Conservation (phyloP, 2,888 invertebrate genomes). For the Nomada lathburiana region DNA sequence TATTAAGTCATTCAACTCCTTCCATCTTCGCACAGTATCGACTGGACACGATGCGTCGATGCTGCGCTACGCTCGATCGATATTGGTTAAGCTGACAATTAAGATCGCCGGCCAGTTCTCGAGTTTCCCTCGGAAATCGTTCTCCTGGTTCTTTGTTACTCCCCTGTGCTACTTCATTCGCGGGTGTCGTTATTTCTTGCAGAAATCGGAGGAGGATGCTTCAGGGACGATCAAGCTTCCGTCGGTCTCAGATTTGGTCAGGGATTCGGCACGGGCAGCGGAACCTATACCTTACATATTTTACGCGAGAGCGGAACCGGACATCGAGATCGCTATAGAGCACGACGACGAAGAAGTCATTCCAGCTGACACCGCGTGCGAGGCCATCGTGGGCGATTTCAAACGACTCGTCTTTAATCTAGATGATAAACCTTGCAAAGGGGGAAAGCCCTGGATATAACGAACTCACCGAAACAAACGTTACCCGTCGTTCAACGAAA, state of each 20-base stretch:
- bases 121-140: not conserved
- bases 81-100: constrained; percentile 47
- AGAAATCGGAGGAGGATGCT: not conserved
- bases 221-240: not conserved
- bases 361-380: constrained; percentile 59
- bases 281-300: constrained; percentile 73
- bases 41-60: constrained; percentile 10
- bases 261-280: constrained; percentile 48
- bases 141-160: no score
- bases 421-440: constrained; percentile 67
- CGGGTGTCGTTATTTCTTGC: not conserved
- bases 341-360: constrained; percentile 72
- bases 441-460: constrained; percentile 57
- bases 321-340: constrained; percentile 70
- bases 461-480: not conserved
- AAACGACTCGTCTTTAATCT: constrained; percentile 73
- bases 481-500: not conserved
- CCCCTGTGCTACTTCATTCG: not conserved
- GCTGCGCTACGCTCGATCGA: not conserved
- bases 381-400: constrained; percentile 64
- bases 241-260: constrained; percentile 3
- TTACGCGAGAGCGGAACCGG: constrained; percentile 62
- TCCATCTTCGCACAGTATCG: constrained; percentile 48
- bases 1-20: constrained; percentile 51
- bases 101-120: constrained; percentile 26